Evolutionary conservation across 2,113 vertebrate genomes (phyloP).

Genomic region (Zapornia atra): DNA sequence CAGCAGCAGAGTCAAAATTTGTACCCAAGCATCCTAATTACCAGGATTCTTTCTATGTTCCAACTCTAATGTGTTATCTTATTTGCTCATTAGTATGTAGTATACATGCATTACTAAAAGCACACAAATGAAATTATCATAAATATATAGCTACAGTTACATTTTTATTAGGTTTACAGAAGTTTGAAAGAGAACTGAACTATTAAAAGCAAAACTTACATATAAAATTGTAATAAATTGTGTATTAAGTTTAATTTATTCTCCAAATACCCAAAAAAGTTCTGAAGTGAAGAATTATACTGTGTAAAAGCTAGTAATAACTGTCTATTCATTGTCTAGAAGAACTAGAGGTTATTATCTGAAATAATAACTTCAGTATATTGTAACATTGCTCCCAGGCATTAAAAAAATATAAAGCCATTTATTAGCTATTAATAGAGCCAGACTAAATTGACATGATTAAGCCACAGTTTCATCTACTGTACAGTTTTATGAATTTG

Average conservation of each 20-base stretch:
- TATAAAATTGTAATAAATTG: neutral
- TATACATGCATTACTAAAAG: constrained; percentile 25
- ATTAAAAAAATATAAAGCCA: constrained; percentile 37
- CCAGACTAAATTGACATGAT: constrained; percentile 44
- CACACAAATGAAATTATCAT: constrained; percentile 44
- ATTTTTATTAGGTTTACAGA: constrained; percentile 37
- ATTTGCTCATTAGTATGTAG: constrained; percentile 57
- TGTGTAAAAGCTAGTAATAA: neutral
- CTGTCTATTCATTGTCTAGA: neutral
- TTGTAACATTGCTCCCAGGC: neutral
- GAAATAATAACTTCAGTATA: constrained; percentile 22
- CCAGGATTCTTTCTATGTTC: neutral
- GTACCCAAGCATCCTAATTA: constrained; percentile 43
- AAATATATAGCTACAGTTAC: constrained; percentile 30
- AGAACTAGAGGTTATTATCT: constrained; percentile 7
- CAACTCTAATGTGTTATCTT: neutral
- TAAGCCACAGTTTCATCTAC: constrained; percentile 47
- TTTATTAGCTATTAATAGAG: constrained; percentile 63
- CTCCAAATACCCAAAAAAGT: neutral
- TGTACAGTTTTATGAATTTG: constrained; percentile 2
- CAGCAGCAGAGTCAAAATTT: constrained; percentile 44
- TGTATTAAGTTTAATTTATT: neutral
- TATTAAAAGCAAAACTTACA: neutral
- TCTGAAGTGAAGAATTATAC: neutral
- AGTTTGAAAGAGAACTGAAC: neutral